phyloP scores from a whole-genome alignment of 2,113 vertebrate species.

The Chlamydotis undulata region DNA sequence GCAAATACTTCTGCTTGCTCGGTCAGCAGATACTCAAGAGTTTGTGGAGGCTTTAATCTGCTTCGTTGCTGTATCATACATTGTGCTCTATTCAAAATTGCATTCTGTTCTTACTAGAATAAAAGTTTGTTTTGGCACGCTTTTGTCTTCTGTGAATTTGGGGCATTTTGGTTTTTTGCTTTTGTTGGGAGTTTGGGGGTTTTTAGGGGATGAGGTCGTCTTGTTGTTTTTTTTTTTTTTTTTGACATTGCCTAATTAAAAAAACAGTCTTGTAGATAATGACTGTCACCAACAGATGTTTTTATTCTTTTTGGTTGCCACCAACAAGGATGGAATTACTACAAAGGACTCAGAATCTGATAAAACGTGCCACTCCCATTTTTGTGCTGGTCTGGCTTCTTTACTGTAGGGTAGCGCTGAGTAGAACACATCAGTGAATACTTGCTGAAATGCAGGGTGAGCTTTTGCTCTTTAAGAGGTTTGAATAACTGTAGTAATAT shows the following conservation, averaged over 20 bases:
- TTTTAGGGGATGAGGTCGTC: no score
- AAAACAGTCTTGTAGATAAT: neutral
- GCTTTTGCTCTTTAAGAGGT: neutral
- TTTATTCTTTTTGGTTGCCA: neutral
- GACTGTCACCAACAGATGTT: neutral
- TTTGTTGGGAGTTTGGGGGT: neutral
- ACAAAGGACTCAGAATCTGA: neutral
- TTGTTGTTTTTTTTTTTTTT: neutral
- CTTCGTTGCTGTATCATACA: neutral
- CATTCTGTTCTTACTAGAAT: neutral
- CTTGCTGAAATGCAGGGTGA: neutral
- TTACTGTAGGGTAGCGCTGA: neutral
- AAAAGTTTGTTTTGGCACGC: neutral
- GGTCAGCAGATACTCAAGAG: conserved; percentile 8
- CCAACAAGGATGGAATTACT: neutral
- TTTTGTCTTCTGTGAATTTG: neutral
- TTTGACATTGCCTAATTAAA: neutral
- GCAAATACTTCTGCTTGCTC: neutral
- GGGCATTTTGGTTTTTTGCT: accelerated
- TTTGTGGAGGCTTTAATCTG: neutral
- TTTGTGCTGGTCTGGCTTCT: conserved; percentile 7
- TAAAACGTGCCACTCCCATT: conserved; percentile 50
- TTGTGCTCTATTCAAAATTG: neutral
- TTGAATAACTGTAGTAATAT: neutral
- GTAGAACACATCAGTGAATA: neutral